Evolutionary conservation across 2,888 invertebrate genomes (phyloP).

Genomic region (Sarcophaga carnaria): DNA sequence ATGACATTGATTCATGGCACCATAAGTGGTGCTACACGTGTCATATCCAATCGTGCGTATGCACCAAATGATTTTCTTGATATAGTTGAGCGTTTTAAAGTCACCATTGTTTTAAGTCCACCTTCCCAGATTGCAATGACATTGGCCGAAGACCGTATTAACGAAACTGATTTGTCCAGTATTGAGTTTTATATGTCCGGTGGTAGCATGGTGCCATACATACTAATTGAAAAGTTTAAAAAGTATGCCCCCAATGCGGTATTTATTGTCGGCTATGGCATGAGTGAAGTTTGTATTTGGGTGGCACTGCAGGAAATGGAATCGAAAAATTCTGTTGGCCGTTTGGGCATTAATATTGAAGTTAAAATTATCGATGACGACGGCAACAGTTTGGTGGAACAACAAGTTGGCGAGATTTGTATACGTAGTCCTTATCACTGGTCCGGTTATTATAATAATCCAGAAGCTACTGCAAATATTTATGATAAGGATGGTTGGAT

Average conservation of each 20-base stretch:
- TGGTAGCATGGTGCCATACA: constrained; percentile 73
- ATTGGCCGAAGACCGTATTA: constrained; percentile 65
- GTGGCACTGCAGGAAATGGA: constrained; percentile 67
- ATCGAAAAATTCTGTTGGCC: constrained; percentile 70
- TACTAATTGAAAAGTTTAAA: constrained; percentile 70
- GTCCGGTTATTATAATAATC: constrained; percentile 77
- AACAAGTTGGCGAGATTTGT: constrained; percentile 77
- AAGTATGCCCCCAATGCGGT: constrained; percentile 61
- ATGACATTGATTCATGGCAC: constrained; percentile 62
- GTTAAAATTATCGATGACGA: constrained; percentile 76
- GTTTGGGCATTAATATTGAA: constrained; percentile 69
- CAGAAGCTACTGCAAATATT: constrained; percentile 72
- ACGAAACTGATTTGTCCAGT: constrained; percentile 64
- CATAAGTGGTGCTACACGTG: constrained; percentile 60
- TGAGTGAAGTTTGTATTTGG: constrained; percentile 74
- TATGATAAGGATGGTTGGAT: constrained; percentile 77
- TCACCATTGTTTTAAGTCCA: constrained; percentile 64
- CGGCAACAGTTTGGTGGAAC: constrained; percentile 67
- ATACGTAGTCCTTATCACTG: constrained; percentile 71
- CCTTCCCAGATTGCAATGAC: constrained; percentile 71
- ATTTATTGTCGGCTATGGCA: constrained; percentile 73
- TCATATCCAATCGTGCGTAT: constrained; percentile 71
- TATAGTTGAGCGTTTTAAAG: constrained; percentile 70
- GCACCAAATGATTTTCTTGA: constrained; percentile 67
- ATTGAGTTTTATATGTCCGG: constrained; percentile 65